These are phyloP conservation scores for Aproaerema taeniolella DNA, from an alignment of 2,888 invertebrate species.

Conservation along the genomic window DNA sequence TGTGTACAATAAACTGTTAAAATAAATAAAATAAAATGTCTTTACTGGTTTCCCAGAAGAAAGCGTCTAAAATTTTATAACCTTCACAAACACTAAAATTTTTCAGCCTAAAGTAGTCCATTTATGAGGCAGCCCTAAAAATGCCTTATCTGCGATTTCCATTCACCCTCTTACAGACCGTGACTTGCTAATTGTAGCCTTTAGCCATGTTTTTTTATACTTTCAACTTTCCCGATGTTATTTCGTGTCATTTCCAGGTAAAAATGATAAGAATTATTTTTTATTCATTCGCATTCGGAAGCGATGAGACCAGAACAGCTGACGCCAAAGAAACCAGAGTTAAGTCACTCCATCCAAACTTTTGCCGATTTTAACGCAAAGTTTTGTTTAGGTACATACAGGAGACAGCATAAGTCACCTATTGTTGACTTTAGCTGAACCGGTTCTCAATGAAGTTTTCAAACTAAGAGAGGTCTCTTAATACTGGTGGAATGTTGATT, in stretches of 20 bases:
- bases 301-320: constrained; percentile 70
- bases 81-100: constrained; percentile 41
- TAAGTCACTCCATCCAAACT: constrained; percentile 71
- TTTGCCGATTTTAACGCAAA: constrained; percentile 63
- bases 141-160: constrained; percentile 41
- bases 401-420: no score
- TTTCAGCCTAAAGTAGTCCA: constrained; percentile 30
- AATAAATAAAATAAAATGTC: constrained; percentile 68
- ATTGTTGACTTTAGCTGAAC: no score
- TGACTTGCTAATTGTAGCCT: constrained; percentile 13
- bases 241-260: constrained; percentile 40
- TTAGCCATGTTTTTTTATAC: no score
- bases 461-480: no score
- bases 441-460: no score
- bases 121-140: no score
- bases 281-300: constrained; percentile 61
- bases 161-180: constrained; percentile 30
- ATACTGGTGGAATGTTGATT: constrained; percentile 53
- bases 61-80: constrained; percentile 40
- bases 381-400: constrained; percentile 59
- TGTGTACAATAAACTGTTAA: no score
- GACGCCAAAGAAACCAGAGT: constrained; percentile 59
- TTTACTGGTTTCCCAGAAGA: constrained; percentile 59
- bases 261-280: constrained; percentile 58
- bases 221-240: constrained; percentile 27